Percentiles rank a stretch among this genome's conserved stretches.
Conservation (phyloP, 2,113 vertebrate genomes). For the Eleginops maclovinus region DNA sequence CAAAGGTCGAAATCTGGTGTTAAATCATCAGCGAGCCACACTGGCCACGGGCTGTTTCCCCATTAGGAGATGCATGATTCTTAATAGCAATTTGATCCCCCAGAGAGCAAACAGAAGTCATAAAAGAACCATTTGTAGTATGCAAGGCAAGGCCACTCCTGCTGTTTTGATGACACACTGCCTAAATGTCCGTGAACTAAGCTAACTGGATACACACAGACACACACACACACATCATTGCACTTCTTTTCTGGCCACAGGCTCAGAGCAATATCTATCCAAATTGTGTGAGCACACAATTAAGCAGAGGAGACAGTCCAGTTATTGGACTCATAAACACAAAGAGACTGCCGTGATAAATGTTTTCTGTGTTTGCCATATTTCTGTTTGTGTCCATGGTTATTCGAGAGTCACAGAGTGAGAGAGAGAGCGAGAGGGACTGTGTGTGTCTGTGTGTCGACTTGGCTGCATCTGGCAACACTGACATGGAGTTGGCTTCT, state of each 20-base stretch:
- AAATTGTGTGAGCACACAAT: conserved; percentile 77
- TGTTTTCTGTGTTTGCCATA: conserved; percentile 54
- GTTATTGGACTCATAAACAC: conserved; percentile 81
- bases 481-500: conserved; percentile 36
- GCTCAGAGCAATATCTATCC: conserved; percentile 71
- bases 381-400: conserved; percentile 52
- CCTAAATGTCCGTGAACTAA: conserved; percentile 70
- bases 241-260: conserved; percentile 50
- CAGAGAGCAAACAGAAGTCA: conserved; percentile 54
- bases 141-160: conserved; percentile 70
- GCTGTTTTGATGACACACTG: conserved; percentile 63
- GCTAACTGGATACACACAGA: conserved; percentile 37
- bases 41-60: conserved; percentile 60
- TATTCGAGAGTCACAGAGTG: neutral
- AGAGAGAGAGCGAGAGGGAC: neutral
- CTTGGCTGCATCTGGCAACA: conserved; percentile 20
- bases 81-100: conserved; percentile 66
- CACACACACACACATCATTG: conserved; percentile 42
- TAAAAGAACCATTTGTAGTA: conserved; percentile 73
- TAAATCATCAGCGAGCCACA: conserved; percentile 59
- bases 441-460: neutral
- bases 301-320: conserved; percentile 71
- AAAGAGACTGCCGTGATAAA: conserved; percentile 66
- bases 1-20: conserved; percentile 44
- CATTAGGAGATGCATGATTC: conserved; percentile 62